Evolutionary conservation across 2,797 vertebrate species (phyloP).

Genomic region (Enteromius trimaculatus): DNA sequence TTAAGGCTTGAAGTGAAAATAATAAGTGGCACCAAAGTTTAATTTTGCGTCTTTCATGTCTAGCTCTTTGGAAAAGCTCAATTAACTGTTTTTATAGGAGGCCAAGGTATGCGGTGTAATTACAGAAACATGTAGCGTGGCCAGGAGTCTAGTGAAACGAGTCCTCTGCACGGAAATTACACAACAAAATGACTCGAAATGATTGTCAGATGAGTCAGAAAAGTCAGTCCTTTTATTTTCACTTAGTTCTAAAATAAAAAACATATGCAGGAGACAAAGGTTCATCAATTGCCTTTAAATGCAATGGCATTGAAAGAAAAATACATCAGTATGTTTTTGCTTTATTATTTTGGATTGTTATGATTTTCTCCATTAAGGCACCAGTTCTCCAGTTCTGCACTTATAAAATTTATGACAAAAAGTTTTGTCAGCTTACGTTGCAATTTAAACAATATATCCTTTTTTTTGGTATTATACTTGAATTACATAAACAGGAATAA

Average conservation of each 20-base stretch:
- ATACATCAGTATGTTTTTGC: too few species aligned
- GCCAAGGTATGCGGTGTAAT: constrained; percentile 62
- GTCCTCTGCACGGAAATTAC: constrained; percentile 65
- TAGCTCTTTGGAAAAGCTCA: constrained; percentile 58
- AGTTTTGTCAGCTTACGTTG: not conserved
- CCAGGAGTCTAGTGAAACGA: constrained; percentile 63
- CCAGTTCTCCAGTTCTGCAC: too few species aligned
- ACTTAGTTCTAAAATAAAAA: constrained; percentile 6
- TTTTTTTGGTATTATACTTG: not conserved
- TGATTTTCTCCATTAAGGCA: not conserved
- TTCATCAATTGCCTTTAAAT: not conserved
- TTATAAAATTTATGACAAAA: not conserved
- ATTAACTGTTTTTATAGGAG: constrained; percentile 62
- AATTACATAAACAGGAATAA: not conserved
- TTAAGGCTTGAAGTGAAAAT: constrained; percentile 62
- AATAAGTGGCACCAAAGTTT: constrained; percentile 63
- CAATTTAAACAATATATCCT: not conserved
- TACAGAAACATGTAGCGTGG: constrained; percentile 69
- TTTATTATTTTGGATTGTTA: not conserved
- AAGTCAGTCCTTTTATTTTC: constrained; percentile 40
- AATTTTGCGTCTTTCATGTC: constrained; percentile 59
- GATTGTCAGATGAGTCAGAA: constrained; percentile 42
- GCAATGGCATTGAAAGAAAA: not conserved
- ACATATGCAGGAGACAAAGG: constrained; percentile 28
- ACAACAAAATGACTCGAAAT: constrained; percentile 57